Evolutionary conservation across 2,113 vertebrate species (phyloP).

Genomic region (Halichoeres trimaculatus): DNA sequence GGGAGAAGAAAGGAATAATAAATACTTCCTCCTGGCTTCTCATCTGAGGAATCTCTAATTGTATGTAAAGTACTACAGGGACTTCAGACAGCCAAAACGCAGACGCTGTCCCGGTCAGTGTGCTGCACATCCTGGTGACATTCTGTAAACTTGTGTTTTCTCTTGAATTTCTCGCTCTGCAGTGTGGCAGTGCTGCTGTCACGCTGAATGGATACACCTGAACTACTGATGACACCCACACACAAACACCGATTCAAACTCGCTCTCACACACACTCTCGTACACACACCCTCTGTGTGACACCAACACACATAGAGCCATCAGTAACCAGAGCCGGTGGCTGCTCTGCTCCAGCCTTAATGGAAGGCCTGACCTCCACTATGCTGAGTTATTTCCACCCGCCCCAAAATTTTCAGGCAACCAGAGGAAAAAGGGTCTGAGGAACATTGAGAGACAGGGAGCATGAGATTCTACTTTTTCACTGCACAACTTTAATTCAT

Average conservation of each 20-base stretch:
- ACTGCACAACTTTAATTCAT: slow-evolving; percentile 65
- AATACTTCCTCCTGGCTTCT: slow-evolving; percentile 39
- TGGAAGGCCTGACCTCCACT: slow-evolving; percentile 80
- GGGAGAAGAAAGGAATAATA: slow-evolving; percentile 41
- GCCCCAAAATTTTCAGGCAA: slow-evolving; percentile 70
- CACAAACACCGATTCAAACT: slow-evolving; percentile 16
- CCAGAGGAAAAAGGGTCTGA: slow-evolving; percentile 40
- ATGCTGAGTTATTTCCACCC: slow-evolving; percentile 75
- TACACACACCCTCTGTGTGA: slow-evolving; percentile 14
- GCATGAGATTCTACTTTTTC: slow-evolving; percentile 54
- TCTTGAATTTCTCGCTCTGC: slow-evolving; percentile 16
- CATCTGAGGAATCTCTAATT: slow-evolving; percentile 52
- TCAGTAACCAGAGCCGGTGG: slow-evolving; percentile 70
- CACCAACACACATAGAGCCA: slow-evolving; percentile 54
- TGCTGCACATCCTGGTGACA: slow-evolving; percentile 16
- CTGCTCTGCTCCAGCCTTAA: slow-evolving; percentile 74
- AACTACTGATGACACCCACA: slow-evolving; percentile 27
- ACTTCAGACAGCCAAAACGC: slow-evolving; percentile 25
- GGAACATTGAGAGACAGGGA: slow-evolving; percentile 49
- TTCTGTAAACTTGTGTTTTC: slow-evolving; percentile 32
- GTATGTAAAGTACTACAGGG: slow-evolving; percentile 25
- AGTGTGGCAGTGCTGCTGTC: slow-evolving; percentile 31
- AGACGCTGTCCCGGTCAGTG: slow-evolving; percentile 33
- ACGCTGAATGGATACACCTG: slow-evolving; percentile 48
- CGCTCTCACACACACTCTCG: slow-evolving; percentile 18